Evolutionary conservation across 2,888 invertebrate species (phyloP), one percentile per base, ranked within the genome.

Genomic region (Drosophila suboccidentalis): DNA sequence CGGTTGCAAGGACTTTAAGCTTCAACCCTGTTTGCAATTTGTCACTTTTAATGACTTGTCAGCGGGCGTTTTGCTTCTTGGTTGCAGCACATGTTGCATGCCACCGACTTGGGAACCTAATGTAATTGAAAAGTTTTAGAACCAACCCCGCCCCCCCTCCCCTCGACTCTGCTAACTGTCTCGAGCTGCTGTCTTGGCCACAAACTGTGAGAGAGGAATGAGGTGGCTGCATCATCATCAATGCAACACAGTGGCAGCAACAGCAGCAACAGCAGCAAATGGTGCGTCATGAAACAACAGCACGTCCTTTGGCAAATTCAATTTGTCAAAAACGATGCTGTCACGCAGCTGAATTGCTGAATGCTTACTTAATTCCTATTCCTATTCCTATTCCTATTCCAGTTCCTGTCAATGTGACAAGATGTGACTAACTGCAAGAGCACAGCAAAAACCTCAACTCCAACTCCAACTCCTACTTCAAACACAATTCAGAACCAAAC

Each of bases 241-340:
- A 72, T 80, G 78, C 77, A 65, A 59, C 71, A 62, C 39, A 26
- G 39, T 26, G 26, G 44, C 50, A 5, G 60, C 75, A 61, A 47
- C 47, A 67, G 36, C 32, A n/a, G 43, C 43, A n/a, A 34, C 43
- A 22, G 11, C 26, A 47, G 62, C 74, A 83, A 83, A 83, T 83
- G 82, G 80, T 67, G 88, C 82, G 65, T 78, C 69, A 73, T 75
- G 84, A 87, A 83, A 86, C 86, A 88, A 88, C 88, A 83, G 88
- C 85, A 86, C 83, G 83, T 83, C 67, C 76, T 61, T 74, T 74
- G 66, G 72, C 73, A 82, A 89, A 87, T 89, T 89, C 89, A 89
- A 87, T 87, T 87, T 87, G 87, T 87, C 87, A 89, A 85, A 89
- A 87, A 87, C 80, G 83, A 89, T 83, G 81, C 86, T 86, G 85